Conservation (phyloP, 2,797 vertebrate genomes). For the Sarcoramphus papa region DNA sequence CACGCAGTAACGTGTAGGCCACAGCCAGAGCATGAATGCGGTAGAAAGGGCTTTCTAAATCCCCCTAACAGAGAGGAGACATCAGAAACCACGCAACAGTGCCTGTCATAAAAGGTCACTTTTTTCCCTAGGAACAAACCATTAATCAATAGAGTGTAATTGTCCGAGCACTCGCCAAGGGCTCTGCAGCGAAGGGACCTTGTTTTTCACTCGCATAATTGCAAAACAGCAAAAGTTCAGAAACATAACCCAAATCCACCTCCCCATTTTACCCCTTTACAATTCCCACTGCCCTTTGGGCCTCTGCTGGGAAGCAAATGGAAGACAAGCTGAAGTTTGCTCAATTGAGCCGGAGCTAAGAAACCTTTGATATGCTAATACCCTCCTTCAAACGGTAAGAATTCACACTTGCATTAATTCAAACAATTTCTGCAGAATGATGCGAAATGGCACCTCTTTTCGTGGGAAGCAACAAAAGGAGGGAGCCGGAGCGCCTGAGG, state of each 20-base stretch:
- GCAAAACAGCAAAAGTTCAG: slow-evolving; percentile 76
- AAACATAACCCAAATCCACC: slow-evolving; percentile 77
- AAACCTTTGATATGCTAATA: slow-evolving; percentile 97
- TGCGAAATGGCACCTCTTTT: slow-evolving; percentile 87
- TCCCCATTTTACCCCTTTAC: slow-evolving; percentile 79
- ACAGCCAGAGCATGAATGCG: slow-evolving; percentile 25
- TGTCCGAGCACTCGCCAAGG: slow-evolving; percentile 69
- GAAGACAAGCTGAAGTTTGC: slow-evolving; percentile 83
- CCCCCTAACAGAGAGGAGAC: slow-evolving; percentile 22
- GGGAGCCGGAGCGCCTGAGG: slow-evolving; percentile 72
- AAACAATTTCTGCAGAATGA: slow-evolving; percentile 85
- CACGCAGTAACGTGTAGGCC: slow-evolving; percentile 28
- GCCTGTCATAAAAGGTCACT: slow-evolving; percentile 73
- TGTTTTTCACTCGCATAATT: slow-evolving; percentile 73
- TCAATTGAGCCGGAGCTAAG: slow-evolving; percentile 84
- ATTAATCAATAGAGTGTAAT: slow-evolving; percentile 73
- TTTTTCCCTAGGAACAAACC: slow-evolving; percentile 67
- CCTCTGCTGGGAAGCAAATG: slow-evolving; percentile 85
- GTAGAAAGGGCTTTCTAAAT: slow-evolving; percentile 46
- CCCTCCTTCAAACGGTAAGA: slow-evolving; percentile 88
- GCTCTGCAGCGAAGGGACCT: slow-evolving; percentile 60
- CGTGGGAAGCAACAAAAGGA: slow-evolving; percentile 89
- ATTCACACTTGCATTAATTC: slow-evolving; percentile 91
- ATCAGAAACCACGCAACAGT: slow-evolving; percentile 61
- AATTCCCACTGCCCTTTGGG: slow-evolving; percentile 81